Evolutionary conservation across 2,113 vertebrate genomes (phyloP), one percentile per base, ranked within the genome.

Genomic region (Glaucidium brasilianum): DNA sequence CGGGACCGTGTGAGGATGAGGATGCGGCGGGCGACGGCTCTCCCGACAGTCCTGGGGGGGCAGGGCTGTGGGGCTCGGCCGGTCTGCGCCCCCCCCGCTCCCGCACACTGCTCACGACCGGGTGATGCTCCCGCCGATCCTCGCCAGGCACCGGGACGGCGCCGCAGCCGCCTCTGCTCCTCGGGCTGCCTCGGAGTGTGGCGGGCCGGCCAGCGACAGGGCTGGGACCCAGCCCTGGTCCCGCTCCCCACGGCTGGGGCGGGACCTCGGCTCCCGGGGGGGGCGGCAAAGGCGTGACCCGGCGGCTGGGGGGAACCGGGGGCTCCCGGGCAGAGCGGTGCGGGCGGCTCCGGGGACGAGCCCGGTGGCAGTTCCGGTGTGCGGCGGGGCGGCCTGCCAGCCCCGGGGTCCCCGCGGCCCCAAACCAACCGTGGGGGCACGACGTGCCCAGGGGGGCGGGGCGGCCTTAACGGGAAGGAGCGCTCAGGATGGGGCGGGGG

Each of bases 261-360:
- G 64, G 62, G 39, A 13, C 37, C 32, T 55, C 4, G 2, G 34
- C 14, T n/a, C 26, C 43, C 2, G 4, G 13, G 3, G 3, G 45
- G 30, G n/a, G 55, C 39, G 32, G 30, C 5, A 37, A 5, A 74
- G 22, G 41, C 22, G 1, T 11, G 14, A 14, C 16, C 29, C 5
- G 1, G 26, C 0, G 0, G 30, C 39, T 10, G 5, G 2, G 35
- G 32, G 12, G 32, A 13, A 12, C 14, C 1, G 1, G 30, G 37
- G 20, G 21, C 21, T 69, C n/a, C 50, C 0, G 32, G n/a, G 50
- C 50, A 49, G 79, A 39, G 25, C 3, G 0, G 47, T 4, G 47
- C 1, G 0, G 53, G 2, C 1, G 2, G 11, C 58, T 53, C 47
- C 0, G 32, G 52, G 47, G 23, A 29, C 0, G 17, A 80, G 30